Conservation (phyloP, 1,140 invertebrate species). For the Drosophila mauritiana region DNA sequence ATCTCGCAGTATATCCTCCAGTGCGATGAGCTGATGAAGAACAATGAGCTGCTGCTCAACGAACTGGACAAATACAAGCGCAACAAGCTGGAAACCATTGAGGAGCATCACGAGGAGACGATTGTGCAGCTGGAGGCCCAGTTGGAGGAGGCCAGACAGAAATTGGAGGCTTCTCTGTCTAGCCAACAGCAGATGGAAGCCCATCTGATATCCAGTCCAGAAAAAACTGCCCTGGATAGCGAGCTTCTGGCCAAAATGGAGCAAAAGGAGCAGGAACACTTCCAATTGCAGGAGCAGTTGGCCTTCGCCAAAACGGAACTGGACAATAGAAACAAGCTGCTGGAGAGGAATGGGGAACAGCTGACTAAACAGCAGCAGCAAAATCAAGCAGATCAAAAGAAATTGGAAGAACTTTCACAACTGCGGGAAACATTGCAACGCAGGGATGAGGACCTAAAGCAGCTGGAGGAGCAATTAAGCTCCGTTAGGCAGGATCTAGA, state of each 20-base stretch:
- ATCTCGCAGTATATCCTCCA: conserved; percentile 87
- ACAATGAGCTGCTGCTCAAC: conserved; percentile 88
- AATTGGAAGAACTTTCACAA: neutral
- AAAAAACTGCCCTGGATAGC: neutral
- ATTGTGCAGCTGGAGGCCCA: conserved; percentile 87
- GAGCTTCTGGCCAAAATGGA: conserved; percentile 1
- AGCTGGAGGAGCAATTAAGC: conserved; percentile 15
- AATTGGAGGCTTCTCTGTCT: conserved; percentile 84
- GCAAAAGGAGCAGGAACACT: conserved; percentile 3
- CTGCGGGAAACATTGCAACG: neutral
- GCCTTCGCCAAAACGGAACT: neutral
- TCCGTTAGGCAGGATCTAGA: conserved; percentile 53
- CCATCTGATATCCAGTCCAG: conserved; percentile 10
- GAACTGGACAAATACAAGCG: conserved; percentile 87
- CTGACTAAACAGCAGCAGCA: neutral
- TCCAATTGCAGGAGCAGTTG: conserved; percentile 13
- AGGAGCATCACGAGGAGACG: conserved; percentile 89
- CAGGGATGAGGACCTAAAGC: conserved; percentile 1
- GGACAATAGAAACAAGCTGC: neutral
- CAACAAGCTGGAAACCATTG: conserved; percentile 88
- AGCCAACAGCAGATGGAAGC: conserved; percentile 13
- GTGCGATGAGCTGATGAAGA: conserved; percentile 88
- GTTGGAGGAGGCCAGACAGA: conserved; percentile 86
- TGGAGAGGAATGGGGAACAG: conserved; percentile 1
- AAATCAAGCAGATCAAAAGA: neutral